A percentile compares a stretch with the other conserved stretches of the same genome.
These are phyloP conservation scores for Argyrosomus japonicus DNA, from an alignment of 2,113 vertebrate genomes.

Conservation along the genomic window DNA sequence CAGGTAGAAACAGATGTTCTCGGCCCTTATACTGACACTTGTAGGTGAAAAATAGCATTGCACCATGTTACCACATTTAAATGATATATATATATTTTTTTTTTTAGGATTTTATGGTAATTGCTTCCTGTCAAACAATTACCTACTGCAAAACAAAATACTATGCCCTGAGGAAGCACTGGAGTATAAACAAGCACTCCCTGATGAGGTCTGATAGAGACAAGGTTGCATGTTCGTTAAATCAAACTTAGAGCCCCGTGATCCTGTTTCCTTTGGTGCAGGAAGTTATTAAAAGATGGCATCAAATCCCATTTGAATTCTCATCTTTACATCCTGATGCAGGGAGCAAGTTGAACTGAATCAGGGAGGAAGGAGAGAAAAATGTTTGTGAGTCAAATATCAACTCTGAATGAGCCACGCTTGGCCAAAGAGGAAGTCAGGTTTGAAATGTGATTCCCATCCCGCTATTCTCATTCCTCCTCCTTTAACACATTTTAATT, in stretches of 20 bases:
- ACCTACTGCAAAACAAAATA: not conserved
- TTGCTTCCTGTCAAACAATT: not conserved
- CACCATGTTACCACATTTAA: not conserved
- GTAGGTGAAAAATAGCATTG: not conserved
- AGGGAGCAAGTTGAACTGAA: constrained; percentile 25
- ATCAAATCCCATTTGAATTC: constrained; percentile 51
- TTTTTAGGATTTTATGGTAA: not conserved
- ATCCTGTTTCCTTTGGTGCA: constrained; percentile 30
- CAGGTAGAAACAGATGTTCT: constrained; percentile 83
- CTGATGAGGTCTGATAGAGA: constrained; percentile 13
- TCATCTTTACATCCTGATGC: constrained; percentile 31
- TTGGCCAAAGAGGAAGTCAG: constrained; percentile 67
- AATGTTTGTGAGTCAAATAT: constrained; percentile 55
- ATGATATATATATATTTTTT: not conserved
- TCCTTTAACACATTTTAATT: constrained; percentile 69
- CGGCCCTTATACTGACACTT: not conserved
- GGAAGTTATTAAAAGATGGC: constrained; percentile 64
- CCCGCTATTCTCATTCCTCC: constrained; percentile 37
- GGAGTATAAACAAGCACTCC: not conserved
- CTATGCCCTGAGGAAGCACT: not conserved
- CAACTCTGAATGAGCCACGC: constrained; percentile 48
- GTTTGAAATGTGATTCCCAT: constrained; percentile 74
- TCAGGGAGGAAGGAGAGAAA: constrained; percentile 17
- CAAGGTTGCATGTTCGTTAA: not conserved
- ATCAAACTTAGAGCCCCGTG: not conserved